Percentiles rank a stretch among this genome's conserved stretches.
Conservation (phyloP, 2,113 vertebrate genomes). For the Cairina moschata region DNA sequence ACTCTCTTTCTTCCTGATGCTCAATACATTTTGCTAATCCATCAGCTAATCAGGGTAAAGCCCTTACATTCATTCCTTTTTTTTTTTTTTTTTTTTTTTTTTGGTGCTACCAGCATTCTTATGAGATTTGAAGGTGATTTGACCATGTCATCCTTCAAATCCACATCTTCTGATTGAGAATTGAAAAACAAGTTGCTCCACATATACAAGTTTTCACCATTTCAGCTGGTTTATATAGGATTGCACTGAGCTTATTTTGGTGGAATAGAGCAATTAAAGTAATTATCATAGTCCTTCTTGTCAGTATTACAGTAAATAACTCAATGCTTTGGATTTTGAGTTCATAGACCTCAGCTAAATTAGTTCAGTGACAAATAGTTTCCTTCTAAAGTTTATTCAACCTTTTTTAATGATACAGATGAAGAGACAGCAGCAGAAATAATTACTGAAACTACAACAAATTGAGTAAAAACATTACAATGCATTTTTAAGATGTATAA, state of each 20-base stretch:
- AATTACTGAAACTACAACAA: neutral
- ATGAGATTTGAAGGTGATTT: neutral
- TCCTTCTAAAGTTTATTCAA: neutral
- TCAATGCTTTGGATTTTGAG: neutral
- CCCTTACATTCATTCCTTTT: rapidly evolving
- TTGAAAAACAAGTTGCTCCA: neutral
- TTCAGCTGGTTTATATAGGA: neutral
- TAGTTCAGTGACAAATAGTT: neutral
- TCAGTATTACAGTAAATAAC: neutral
- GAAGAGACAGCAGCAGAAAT: neutral
- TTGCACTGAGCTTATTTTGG: neutral
- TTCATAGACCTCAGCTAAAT: neutral
- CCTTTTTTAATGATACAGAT: neutral
- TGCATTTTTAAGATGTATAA: neutral
- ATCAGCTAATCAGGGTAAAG: neutral
- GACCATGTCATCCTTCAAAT: neutral
- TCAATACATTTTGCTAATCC: neutral
- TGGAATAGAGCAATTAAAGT: neutral
- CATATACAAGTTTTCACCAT: neutral
- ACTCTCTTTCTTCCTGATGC: neutral
- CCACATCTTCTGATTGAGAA: neutral
- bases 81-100: too few relatives aligned
- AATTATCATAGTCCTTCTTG: neutral
- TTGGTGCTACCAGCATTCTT: neutral
- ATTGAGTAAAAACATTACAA: neutral